These are phyloP conservation scores for Manis crassicaudata DNA, from an alignment of 2,797 vertebrate genomes.

Conservation along the genomic window DNA sequence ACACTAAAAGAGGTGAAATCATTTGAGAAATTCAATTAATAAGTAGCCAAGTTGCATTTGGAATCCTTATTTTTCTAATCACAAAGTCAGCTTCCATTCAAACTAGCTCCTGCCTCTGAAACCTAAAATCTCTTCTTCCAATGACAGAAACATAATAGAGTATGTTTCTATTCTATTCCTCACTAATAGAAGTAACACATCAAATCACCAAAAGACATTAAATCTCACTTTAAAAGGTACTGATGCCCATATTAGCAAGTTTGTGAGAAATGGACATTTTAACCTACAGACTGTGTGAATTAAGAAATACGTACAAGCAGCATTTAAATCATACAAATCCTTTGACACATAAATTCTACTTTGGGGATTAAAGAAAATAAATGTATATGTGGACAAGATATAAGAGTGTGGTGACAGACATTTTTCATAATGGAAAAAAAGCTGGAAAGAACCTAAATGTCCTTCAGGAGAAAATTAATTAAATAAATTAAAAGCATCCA, in stretches of 20 bases:
- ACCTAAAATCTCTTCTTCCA: not conserved
- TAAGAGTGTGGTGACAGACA: not conserved
- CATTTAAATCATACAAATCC: not conserved
- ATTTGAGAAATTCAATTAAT: constrained; percentile 12
- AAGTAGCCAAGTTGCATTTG: not conserved
- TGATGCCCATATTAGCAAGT: not conserved
- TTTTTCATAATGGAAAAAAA: not conserved
- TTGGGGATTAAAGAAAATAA: not conserved
- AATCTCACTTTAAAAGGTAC: not conserved
- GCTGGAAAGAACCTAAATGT: not conserved
- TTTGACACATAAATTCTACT: not conserved
- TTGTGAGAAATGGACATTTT: not conserved
- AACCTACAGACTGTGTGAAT: not conserved
- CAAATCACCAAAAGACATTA: not conserved
- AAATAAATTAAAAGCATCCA: constrained; percentile 8
- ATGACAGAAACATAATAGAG: not conserved
- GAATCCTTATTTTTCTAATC: constrained; percentile 1
- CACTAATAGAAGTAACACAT: not conserved
- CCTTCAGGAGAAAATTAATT: not conserved
- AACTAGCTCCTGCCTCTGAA: not conserved
- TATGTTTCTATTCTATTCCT: too few relatives aligned
- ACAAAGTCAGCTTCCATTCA: not conserved
- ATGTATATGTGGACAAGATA: not conserved
- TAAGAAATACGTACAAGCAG: not conserved
- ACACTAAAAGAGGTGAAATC: not conserved